Conservation (phyloP, 2,888 invertebrate species). For the Pandemis heparana region DNA sequence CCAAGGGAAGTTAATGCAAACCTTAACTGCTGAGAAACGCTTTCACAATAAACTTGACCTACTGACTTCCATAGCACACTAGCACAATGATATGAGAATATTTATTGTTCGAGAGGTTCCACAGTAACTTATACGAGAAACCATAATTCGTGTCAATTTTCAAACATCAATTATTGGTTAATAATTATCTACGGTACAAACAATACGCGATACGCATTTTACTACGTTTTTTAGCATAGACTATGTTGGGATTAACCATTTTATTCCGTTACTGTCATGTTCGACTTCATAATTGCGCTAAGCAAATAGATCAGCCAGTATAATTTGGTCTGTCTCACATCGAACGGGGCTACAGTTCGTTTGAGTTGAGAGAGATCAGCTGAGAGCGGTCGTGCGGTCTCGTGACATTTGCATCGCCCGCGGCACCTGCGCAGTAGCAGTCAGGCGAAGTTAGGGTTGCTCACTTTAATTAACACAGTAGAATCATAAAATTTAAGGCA, state of each 20-base stretch:
- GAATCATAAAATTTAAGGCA: not conserved
- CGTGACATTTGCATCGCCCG: slow-evolving; percentile 69
- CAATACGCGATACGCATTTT: not conserved
- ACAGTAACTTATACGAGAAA: not conserved
- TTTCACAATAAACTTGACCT: not conserved
- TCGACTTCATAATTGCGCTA: slow-evolving; percentile 16
- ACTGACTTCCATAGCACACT: not conserved
- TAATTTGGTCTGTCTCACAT: slow-evolving; percentile 5
- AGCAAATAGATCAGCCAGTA: slow-evolving; percentile 28
- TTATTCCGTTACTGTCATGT: slow-evolving; percentile 21
- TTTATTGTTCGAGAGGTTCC: not conserved
- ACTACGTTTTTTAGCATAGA: not conserved
- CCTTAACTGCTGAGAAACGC: not conserved
- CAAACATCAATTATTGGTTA: no score
- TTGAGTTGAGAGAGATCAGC: slow-evolving; percentile 13
- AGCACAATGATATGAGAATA: not conserved
- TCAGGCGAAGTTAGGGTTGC: slow-evolving; percentile 56
- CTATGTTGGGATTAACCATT: not conserved
- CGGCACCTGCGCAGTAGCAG: slow-evolving; percentile 64
- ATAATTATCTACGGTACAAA: not conserved
- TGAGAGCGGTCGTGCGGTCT: slow-evolving; percentile 14
- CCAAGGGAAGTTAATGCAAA: not conserved
- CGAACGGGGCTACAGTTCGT: not conserved
- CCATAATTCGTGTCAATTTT: no score
- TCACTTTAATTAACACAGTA: not conserved